These are phyloP conservation scores for Caradrina kadenii DNA, from an alignment of 2,888 invertebrate species.

Conservation along the genomic window DNA sequence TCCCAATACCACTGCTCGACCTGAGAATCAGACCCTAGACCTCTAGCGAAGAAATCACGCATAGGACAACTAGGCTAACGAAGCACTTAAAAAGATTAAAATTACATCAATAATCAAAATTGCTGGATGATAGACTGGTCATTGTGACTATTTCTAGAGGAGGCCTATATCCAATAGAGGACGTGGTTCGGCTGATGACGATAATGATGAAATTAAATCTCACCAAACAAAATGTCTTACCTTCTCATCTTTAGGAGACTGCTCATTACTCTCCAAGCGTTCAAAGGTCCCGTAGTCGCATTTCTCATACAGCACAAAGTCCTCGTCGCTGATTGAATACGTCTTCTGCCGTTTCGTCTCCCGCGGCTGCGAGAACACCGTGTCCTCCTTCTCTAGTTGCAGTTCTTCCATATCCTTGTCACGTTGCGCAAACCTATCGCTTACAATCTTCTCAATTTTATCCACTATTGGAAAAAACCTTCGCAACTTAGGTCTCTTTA, in stretches of 20 bases:
- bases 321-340: slow-evolving; percentile 81
- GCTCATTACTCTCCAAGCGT: slow-evolving; percentile 58
- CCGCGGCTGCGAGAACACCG: slow-evolving; percentile 79
- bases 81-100: too few species aligned
- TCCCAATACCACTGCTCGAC: too few species aligned
- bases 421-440: slow-evolving; percentile 75
- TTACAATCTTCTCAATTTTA: slow-evolving; percentile 80
- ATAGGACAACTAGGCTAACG: too few species aligned
- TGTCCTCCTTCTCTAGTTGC: slow-evolving; percentile 81
- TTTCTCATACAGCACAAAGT: slow-evolving; percentile 83
- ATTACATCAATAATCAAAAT: too few species aligned
- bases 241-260: slow-evolving; percentile 74
- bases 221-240: background rate
- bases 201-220: too few species aligned
- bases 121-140: too few species aligned
- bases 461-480: slow-evolving; percentile 81
- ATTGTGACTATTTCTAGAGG: too few species aligned
- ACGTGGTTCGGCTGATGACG: too few species aligned
- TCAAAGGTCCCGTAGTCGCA: slow-evolving; percentile 87
- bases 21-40: too few species aligned
- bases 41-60: too few species aligned
- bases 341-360: slow-evolving; percentile 83
- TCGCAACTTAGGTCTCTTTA: slow-evolving; percentile 85
- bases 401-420: slow-evolving; percentile 82
- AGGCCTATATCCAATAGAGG: too few species aligned